Conservation (phyloP, 2,113 vertebrate genomes). For the Chelonoidis abingdonii region DNA sequence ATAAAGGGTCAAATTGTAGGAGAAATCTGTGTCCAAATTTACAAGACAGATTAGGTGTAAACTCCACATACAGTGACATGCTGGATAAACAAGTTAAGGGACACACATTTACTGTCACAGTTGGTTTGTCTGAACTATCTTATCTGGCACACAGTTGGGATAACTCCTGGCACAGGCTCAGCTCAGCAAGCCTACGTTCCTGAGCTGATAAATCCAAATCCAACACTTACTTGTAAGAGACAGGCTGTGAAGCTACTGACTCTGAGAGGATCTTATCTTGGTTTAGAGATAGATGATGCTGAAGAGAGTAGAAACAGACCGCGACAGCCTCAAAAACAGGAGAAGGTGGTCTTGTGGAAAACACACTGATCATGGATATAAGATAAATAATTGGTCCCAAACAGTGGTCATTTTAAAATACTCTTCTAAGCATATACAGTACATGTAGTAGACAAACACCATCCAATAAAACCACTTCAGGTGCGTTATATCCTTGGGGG, state of each 20-base stretch:
- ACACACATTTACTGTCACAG: not conserved
- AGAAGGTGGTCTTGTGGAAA: not conserved
- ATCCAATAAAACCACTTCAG: not conserved
- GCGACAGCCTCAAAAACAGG: not conserved
- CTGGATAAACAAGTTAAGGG: slow-evolving; percentile 12
- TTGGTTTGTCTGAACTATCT: slow-evolving; percentile 38
- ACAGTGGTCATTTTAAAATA: not conserved
- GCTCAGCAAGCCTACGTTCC: slow-evolving; percentile 26
- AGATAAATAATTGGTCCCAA: not conserved
- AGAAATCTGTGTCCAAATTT: not conserved
- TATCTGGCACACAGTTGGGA: slow-evolving; percentile 22
- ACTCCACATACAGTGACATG: not conserved
- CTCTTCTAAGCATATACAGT: not conserved
- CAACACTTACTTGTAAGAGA: slow-evolving; percentile 36
- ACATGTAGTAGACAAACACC: not conserved
- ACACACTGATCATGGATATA: not conserved
- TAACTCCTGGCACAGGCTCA: slow-evolving; percentile 57
- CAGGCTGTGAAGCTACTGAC: slow-evolving; percentile 33
- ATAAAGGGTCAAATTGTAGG: not conserved
- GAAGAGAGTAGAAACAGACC: not conserved
- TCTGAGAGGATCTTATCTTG: slow-evolving; percentile 21
- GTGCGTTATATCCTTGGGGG: no score
- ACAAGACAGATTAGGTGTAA: slow-evolving; percentile 3
- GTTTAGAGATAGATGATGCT: slow-evolving; percentile 5
- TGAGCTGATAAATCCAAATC: slow-evolving; percentile 35